A percentile compares a stretch with the other conserved stretches of the same genome.
Conservation (phyloP, 2,113 vertebrate genomes). For the Acanthisitta chloris region DNA sequence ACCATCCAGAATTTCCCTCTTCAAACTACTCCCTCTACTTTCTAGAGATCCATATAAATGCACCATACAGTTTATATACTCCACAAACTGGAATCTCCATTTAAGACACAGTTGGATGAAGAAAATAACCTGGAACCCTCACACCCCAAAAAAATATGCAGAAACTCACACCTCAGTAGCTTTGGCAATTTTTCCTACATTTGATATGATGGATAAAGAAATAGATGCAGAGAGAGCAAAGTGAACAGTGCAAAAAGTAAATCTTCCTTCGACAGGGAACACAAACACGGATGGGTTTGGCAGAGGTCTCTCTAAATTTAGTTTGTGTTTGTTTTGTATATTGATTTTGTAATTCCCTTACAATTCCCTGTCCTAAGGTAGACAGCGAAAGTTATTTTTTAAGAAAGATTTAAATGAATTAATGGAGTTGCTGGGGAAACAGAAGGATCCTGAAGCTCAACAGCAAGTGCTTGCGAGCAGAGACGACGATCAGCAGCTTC, state of each 20-base stretch:
- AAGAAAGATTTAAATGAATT: constrained; percentile 38
- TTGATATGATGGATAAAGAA: not conserved
- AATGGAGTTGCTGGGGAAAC: constrained; percentile 20
- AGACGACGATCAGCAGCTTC: not conserved
- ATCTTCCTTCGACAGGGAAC: not conserved
- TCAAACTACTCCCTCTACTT: not conserved
- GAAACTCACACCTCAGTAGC: not conserved
- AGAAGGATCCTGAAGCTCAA: not conserved
- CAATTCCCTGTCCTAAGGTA: not conserved
- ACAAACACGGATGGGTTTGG: not conserved
- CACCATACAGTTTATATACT: not conserved
- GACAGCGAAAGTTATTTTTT: constrained; percentile 33
- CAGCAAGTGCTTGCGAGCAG: not conserved
- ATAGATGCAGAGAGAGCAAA: not conserved
- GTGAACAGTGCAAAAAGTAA: not conserved
- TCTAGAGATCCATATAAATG: not conserved
- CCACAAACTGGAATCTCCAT: not conserved
- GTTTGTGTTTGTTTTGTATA: constrained; percentile 22
- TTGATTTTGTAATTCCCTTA: constrained; percentile 48
- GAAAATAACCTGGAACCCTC: not conserved
- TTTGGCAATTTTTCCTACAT: not conserved
- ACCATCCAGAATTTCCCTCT: not conserved
- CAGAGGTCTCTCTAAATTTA: not conserved
- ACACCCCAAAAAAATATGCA: not conserved
- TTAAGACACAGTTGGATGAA: not conserved